A percentile compares a stretch with the other conserved stretches of the same genome.
Conservation (phyloP, 2,888 invertebrate genomes). For the Epirrhoe alternata region DNA sequence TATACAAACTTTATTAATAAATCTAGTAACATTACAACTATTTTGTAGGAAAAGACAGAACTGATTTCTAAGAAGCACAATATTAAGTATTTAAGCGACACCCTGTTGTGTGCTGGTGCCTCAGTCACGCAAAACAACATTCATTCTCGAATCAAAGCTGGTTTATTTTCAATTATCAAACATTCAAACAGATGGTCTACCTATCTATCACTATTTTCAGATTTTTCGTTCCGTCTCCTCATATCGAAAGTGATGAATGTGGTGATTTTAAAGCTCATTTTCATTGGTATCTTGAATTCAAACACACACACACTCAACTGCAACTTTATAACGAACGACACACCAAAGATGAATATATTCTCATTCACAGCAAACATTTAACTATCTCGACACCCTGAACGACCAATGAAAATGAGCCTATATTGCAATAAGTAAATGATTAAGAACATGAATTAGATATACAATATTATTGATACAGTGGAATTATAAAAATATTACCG, state of each 20-base stretch:
- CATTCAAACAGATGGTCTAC: neutral
- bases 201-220: neutral
- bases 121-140: neutral
- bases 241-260: too few relatives aligned
- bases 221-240: too few relatives aligned
- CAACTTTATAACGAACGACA: neutral
- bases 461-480: neutral
- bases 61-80: neutral
- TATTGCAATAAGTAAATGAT: neutral
- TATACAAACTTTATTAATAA: conserved; percentile 9
- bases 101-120: neutral
- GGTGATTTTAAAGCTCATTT: too few relatives aligned
- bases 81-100: neutral
- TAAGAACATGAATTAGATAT: neutral
- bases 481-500: conserved; percentile 15
- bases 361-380: neutral
- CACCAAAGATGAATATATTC: neutral
- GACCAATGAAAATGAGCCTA: neutral
- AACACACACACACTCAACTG: neutral
- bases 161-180: too few relatives aligned
- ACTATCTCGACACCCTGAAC: neutral
- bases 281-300: neutral
- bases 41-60: conserved; percentile 12
- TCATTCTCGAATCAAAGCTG: neutral
- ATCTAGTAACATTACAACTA: conserved; percentile 9